Evolutionary conservation across 2,888 invertebrate species (phyloP).

Genomic region (Hypomecis punctinalis): DNA sequence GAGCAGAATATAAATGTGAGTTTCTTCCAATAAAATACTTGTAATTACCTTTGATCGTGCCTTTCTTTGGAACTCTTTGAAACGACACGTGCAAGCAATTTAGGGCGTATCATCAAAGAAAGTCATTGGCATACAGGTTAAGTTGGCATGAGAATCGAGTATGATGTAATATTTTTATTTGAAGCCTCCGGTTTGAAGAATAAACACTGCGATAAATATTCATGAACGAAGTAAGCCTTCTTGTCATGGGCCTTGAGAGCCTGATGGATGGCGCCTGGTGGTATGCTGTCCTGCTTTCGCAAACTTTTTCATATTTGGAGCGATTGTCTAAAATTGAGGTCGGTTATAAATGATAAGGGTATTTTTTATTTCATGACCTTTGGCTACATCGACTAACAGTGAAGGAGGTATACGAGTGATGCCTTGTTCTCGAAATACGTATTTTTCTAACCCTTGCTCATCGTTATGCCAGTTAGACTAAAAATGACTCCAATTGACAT

Average conservation of each 20-base stretch:
- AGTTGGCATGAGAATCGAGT: slow-evolving; percentile 52
- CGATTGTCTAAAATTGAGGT: slow-evolving; percentile 30
- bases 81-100: slow-evolving; percentile 41
- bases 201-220: slow-evolving; percentile 78
- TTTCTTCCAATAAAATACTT: slow-evolving; percentile 37
- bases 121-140: slow-evolving; percentile 42
- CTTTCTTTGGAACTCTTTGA: slow-evolving; percentile 37
- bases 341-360: slow-evolving; percentile 10
- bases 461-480: no score
- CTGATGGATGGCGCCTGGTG: slow-evolving; percentile 76
- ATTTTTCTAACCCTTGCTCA: no score
- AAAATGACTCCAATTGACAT: no score
- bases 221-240: slow-evolving; percentile 78
- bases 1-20: slow-evolving; percentile 33
- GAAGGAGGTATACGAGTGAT: not conserved
- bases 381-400: not conserved
- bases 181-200: slow-evolving; percentile 59
- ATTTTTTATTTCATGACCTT: not conserved
- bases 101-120: slow-evolving; percentile 46
- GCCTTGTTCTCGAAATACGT: no score
- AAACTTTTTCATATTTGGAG: slow-evolving; percentile 24
- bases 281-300: slow-evolving; percentile 56
- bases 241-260: slow-evolving; percentile 76
- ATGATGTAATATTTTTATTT: slow-evolving; percentile 60
- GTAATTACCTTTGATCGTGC: slow-evolving; percentile 44